Percentiles rank a stretch among this genome's conserved stretches.
Evolutionary conservation across 2,797 vertebrate species (phyloP).

Genomic region (Tragopan temminckii): DNA sequence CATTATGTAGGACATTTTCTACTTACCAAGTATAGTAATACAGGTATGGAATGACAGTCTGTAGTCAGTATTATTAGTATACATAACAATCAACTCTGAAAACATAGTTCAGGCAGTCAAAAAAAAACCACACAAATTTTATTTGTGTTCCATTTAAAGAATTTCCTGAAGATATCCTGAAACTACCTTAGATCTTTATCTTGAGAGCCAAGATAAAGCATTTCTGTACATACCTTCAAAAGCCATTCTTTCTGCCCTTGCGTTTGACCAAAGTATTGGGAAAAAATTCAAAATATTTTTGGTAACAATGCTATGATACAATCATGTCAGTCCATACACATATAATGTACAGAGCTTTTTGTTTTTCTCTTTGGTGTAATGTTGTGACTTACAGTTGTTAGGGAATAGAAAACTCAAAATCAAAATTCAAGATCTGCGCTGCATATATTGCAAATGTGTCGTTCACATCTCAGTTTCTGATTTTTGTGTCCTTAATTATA

Average conservation of each 20-base stretch:
- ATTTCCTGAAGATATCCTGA: not conserved
- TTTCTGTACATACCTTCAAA: not conserved
- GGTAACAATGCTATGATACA: not conserved
- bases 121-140: not conserved
- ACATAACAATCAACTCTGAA: not conserved
- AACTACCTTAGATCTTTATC: not conserved
- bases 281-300: not conserved
- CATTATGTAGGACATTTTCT: not conserved
- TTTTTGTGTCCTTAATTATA: not conserved
- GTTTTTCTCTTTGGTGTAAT: not conserved
- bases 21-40: not conserved
- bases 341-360: not conserved
- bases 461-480: not conserved
- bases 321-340: not conserved
- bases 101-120: not conserved
- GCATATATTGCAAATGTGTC: not conserved
- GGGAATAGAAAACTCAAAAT: conserved; percentile 18
- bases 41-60: not conserved
- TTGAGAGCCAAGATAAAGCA: not conserved
- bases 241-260: not conserved
- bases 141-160: not conserved
- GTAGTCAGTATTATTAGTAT: not conserved
- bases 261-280: not conserved
- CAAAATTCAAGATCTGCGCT: not conserved
- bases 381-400: conserved; percentile 46